phyloP scores from a whole-genome alignment of 1,140 invertebrate species.

The Drosophila pseudoananassae region DNA sequence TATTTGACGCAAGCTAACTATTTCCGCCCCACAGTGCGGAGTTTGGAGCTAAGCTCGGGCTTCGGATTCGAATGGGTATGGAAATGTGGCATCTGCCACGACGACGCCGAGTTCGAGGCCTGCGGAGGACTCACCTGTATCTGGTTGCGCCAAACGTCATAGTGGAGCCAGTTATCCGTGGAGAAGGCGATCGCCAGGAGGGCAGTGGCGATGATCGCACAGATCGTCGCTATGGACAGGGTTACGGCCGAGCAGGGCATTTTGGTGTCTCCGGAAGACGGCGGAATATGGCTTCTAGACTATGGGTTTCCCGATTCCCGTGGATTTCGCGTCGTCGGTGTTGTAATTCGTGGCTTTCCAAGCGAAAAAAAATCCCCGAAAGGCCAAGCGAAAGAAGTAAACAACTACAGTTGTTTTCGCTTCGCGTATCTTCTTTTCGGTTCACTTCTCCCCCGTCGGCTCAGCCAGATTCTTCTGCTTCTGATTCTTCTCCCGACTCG shows the following conservation, averaged over 20 bases:
- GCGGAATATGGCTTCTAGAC: background rate
- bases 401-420: constrained; percentile 47
- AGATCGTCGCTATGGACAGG: constrained; percentile 96
- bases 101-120: no score
- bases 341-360: constrained; percentile 38
- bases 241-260: constrained; percentile 97
- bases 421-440: constrained; percentile 26
- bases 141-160: constrained; percentile 93
- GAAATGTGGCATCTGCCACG: constrained; percentile 39
- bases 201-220: constrained; percentile 95
- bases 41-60: constrained; percentile 13
- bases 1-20: no score
- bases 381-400: constrained; percentile 27
- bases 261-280: background rate
- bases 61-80: constrained; percentile 13
- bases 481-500: constrained; percentile 25
- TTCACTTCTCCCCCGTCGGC: constrained; percentile 10
- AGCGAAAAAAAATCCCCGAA: constrained; percentile 40
- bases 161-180: constrained; percentile 97
- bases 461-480: constrained; percentile 43
- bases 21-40: constrained; percentile 22
- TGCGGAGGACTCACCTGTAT: constrained; percentile 93
- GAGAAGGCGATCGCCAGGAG: constrained; percentile 96
- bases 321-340: background rate
- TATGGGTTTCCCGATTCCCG: no score